These are phyloP conservation scores for Nasonovia ribisnigri DNA, from an alignment of 2,888 invertebrate species.

Conservation along the genomic window DNA sequence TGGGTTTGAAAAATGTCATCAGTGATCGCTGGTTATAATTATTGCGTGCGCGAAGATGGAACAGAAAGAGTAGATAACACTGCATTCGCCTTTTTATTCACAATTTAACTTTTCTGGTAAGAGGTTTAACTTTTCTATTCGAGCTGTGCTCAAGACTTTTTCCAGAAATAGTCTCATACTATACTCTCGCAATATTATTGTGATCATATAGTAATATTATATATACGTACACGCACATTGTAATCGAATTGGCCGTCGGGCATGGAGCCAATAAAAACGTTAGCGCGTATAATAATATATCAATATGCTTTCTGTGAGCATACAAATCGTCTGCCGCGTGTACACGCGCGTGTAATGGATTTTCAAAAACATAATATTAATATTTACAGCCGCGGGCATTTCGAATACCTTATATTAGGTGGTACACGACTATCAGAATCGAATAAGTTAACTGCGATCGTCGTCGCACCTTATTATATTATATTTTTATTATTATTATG, in stretches of 20 bases:
- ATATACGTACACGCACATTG: not conserved
- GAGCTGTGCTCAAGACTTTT: not conserved
- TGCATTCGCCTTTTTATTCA: not conserved
- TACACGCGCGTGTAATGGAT: not conserved
- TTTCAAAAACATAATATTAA: not conserved
- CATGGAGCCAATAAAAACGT: constrained; percentile 41
- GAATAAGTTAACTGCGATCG: not conserved
- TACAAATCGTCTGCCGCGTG: not conserved
- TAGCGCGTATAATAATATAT: not conserved
- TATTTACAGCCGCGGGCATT: not conserved
- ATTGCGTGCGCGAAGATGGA: not conserved
- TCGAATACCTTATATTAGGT: not conserved
- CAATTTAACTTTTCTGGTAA: not conserved
- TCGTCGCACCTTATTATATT: not conserved
- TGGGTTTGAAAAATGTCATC: not conserved
- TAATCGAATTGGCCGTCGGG: constrained; percentile 40
- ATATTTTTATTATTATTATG: not conserved
- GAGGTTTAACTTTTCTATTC: not conserved
- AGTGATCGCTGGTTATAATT: not conserved
- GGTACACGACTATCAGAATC: not conserved
- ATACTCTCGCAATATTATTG: not conserved
- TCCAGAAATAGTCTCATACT: constrained; percentile 23
- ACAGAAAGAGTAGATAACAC: not conserved
- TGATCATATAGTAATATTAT: not conserved
- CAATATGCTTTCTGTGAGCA: not conserved